phyloP scores from a whole-genome alignment of 2,113 vertebrate genomes.

The Anseranas semipalmata region DNA sequence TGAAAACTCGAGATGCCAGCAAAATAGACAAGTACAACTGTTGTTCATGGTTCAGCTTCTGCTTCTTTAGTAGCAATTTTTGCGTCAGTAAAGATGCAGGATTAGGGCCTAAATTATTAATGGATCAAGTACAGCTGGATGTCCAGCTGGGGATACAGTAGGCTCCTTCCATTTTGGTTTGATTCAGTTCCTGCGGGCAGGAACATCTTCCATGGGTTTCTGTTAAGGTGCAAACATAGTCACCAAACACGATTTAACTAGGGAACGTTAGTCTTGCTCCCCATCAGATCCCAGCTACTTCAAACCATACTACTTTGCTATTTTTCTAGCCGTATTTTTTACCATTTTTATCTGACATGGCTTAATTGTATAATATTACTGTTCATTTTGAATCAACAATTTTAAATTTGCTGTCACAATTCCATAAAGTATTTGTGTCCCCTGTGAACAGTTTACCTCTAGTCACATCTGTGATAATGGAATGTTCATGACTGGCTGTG shows the following conservation, averaged over 20 bases:
- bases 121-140: neutral
- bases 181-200: neutral
- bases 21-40: constrained; percentile 81
- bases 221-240: neutral
- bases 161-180: neutral
- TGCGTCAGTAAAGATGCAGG: neutral
- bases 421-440: neutral
- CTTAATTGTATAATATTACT: neutral
- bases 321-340: neutral
- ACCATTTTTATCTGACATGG: neutral
- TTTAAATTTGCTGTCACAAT: neutral
- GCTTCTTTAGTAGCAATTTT: neutral
- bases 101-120: neutral
- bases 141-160: neutral
- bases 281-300: neutral
- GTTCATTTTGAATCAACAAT: neutral
- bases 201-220: neutral
- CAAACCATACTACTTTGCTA: neutral
- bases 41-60: neutral
- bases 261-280: neutral
- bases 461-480: neutral
- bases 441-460: neutral
- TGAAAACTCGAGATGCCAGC: constrained; percentile 80
- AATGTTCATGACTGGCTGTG: neutral
- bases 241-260: accelerated